Base-by-base conservation (phyloP, 2,113 vertebrate genomes). In the Sapajus apella region DNA sequence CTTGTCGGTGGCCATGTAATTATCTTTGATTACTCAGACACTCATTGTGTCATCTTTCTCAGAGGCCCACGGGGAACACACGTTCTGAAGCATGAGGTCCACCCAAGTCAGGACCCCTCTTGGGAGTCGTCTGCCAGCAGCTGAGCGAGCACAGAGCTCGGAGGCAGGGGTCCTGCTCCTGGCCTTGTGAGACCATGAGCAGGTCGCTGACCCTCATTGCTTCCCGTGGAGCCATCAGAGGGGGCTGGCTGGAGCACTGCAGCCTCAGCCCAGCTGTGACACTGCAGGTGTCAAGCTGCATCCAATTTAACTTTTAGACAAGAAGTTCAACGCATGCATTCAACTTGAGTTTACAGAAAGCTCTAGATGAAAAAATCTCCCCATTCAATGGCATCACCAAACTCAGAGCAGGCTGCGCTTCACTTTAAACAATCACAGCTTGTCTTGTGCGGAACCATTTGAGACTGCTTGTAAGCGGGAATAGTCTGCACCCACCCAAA, bases 21-120 rank as follows among this genome's bases (percentile, higher is more conserved):
- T 18, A 5, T 32, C 55, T 58, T n/a, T 47, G 47, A 14, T 30
- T 27, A 25, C 6, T 61, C 25, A 35, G 45, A 50, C 20, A 6
- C 17, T 37, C 11, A 27, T 2, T 3, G 32, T 37, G n/a, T 0
- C 1, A 30, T 16, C 68, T 35, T 27, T 56, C n/a, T 52, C 12
- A 27, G 50, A 87, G 43, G 77, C 20, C 40, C 81, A 10, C 0
- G 0, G 4, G 61, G 61, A 35, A 18, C 20, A 21, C n/a, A 3
- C 16, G 56, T 58, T 43, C 17, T 1, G 0, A 61, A 8, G 11
- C 21, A 37, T 0, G 0, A 21, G 0, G 0, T 80, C 25, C 0
- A 23, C 64, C 18, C 4, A 35, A 16, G 12, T 30, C 55, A 6
- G 16, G 50, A 45, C 18, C 76, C 70, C 32, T 13, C 14, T 5